These are phyloP conservation scores for Leptinotarsa rubiginosa DNA, from an alignment of 2,888 invertebrate species.

Conservation along the genomic window DNA sequence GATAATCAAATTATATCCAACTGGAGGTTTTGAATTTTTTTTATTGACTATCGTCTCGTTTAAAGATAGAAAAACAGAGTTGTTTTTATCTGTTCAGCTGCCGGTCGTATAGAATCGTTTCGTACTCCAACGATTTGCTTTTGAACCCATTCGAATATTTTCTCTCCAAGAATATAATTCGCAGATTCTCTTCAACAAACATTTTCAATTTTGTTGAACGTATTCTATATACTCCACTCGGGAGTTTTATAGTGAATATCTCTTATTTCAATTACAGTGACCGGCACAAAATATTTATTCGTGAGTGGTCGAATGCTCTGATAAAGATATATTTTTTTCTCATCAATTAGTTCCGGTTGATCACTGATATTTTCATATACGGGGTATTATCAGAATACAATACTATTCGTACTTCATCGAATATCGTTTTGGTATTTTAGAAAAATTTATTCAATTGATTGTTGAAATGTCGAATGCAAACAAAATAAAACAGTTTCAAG, in stretches of 20 bases:
- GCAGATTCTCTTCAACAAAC: not conserved
- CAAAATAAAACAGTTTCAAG: constrained; percentile 4
- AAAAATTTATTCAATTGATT: not conserved
- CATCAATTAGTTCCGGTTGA: not conserved
- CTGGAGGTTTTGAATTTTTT: not conserved
- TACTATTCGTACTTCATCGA: not conserved
- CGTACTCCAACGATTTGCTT: not conserved
- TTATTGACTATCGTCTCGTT: not conserved
- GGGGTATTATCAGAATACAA: not conserved
- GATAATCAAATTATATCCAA: not conserved
- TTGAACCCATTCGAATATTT: not conserved
- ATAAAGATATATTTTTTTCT: not conserved
- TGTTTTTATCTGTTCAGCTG: not conserved
- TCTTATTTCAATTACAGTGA: not conserved
- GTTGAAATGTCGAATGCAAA: not conserved
- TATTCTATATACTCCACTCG: not conserved
- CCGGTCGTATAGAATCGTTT: not conserved
- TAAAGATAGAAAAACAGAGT: constrained; percentile 1
- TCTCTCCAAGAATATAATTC: not conserved
- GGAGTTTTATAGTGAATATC: not conserved
- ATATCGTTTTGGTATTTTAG: not conserved
- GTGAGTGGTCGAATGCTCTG: not conserved
- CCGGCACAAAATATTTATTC: not conserved
- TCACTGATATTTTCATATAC: not conserved
- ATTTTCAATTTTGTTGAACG: not conserved